Conservation (phyloP, 1,140 invertebrate species). For the roundworm (Caenorhabditis elegans) region WBcel235 BX284605.5:2251001-2251500, state of each 20-base stretch:
- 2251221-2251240: neutral
- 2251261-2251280: neutral
- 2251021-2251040: no score
- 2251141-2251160: neutral
- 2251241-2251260: constrained; percentile 8
- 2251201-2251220: neutral
- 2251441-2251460: constrained; percentile 7
- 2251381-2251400: neutral
- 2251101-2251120: neutral
- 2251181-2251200: neutral
- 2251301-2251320: neutral
- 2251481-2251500: neutral
- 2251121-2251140: neutral
- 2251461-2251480: neutral
- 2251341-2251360: neutral
- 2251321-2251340: neutral
- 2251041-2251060: no score
- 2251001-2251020: no score
- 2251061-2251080: no score
- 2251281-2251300: neutral
- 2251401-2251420: constrained; percentile 44
- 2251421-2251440: constrained; percentile 36
- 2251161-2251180: neutral
- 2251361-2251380: neutral
- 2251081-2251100: neutral